Conservation (phyloP, 2,888 invertebrate genomes). For the Stictocephala bisonia region DNA sequence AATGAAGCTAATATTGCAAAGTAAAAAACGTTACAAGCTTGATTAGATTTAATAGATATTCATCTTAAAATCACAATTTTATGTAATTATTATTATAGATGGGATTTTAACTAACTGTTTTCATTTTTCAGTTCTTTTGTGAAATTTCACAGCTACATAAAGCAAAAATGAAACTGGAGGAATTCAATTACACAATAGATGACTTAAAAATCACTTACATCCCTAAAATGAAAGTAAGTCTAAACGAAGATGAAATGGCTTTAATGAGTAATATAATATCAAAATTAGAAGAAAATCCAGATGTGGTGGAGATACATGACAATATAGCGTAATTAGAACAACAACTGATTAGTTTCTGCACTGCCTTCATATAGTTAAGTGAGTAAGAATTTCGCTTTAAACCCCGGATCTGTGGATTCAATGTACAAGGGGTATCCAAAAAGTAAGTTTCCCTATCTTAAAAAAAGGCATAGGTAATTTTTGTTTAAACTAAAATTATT, state of each 20-base stretch:
- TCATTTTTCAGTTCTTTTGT: slow-evolving; percentile 73
- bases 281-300: slow-evolving; percentile 69
- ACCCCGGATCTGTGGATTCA: no score
- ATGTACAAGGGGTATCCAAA: no score
- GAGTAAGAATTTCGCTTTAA: no score
- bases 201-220: slow-evolving; percentile 67
- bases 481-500: no score
- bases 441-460: no score
- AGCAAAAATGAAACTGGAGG: slow-evolving; percentile 67
- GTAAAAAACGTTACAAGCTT: no score
- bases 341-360: no score
- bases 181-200: slow-evolving; percentile 66
- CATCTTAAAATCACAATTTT: not conserved
- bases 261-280: slow-evolving; percentile 66
- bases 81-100: not conserved
- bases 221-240: slow-evolving; percentile 65
- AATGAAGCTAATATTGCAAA: no score
- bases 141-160: slow-evolving; percentile 65
- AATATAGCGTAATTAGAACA: slow-evolving; percentile 69
- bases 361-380: no score
- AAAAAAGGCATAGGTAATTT: no score
- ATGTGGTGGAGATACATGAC: slow-evolving; percentile 71
- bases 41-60: no score
- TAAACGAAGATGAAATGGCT: slow-evolving; percentile 68
- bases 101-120: not conserved